Evolutionary conservation across 2,797 vertebrate genomes (phyloP), one percentile per base, ranked within the genome.

Genomic region (Uromys caudimaculatus): DNA sequence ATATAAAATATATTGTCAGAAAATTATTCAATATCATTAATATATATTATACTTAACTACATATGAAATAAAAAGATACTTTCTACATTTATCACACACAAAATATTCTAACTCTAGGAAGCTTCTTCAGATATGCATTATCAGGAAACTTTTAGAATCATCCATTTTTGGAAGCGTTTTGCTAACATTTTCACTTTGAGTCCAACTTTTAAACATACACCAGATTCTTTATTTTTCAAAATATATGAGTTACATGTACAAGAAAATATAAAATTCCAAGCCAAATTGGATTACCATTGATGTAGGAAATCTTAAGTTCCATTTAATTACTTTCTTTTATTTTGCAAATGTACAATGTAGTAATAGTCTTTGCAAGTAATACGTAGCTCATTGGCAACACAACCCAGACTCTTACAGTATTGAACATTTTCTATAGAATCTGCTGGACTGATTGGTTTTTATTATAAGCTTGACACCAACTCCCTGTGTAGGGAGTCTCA

Each of bases 1-100:
- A 58, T 73, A 85, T 11, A 96, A 93, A 90, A 16, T 90, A 89
- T 84, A 84, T 54, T 62, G 4, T 35, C 56, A 86, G 89, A 93
- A 93, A 58, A 76, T 78, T 71, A 17, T 73, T 93, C 71, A 71
- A 73, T 67, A 67, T 60, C 67, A 86, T 12, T 24, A 82, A 38
- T 6, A 9, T 60, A 73, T n/a, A 19, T 71, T 47, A 29, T 11
- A 4, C 12, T 29, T 27, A 58, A 81, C 73, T 87, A 91, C 32
- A 23, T 52, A 58, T 94, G 64, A 75, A 29, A 47, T 52, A 73
- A 81, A 67, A 96, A 47, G 35, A 14, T 54, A n/a, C 35, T 35
- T 38, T 92, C 23, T 8, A 13, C 50, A 94, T 91, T 27, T 94
- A 91, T 78, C 92, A 76, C 58, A 60, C 7, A 60, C 7, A 54